A percentile compares a stretch with the other conserved stretches of the same genome.
Evolutionary conservation across 2,888 invertebrate species (phyloP).

Genomic region (Allolobophora icterica): DNA sequence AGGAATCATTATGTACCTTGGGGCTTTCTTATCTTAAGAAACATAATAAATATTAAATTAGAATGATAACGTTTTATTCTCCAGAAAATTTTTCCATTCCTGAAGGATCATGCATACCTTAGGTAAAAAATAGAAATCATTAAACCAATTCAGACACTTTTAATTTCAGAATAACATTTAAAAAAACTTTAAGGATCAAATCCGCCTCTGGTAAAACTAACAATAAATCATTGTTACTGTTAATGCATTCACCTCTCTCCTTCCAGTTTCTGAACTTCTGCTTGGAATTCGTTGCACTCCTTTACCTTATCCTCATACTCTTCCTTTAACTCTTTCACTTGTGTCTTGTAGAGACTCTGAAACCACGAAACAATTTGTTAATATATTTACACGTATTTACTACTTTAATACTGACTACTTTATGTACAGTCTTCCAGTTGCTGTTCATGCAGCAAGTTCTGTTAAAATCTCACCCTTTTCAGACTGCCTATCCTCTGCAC

Average conservation of each 20-base stretch:
- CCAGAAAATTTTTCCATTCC: neutral
- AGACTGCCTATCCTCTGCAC: neutral
- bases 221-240: too few species aligned
- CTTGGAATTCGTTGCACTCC: conserved; percentile 58
- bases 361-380: neutral
- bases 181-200: neutral
- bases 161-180: too few species aligned
- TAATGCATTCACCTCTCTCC: conserved; percentile 74
- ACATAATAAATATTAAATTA: neutral
- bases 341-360: conserved; percentile 87
- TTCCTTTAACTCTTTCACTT: conserved; percentile 86
- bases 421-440: neutral
- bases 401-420: neutral
- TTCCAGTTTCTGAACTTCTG: conserved; percentile 81
- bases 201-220: neutral
- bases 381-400: neutral
- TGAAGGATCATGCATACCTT: neutral
- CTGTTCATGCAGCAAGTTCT: neutral
- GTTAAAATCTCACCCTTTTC: neutral
- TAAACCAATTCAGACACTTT: neutral
- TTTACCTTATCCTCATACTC: conserved; percentile 84
- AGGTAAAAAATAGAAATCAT: neutral
- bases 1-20: too few species aligned
- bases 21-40: too few species aligned
- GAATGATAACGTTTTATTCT: neutral